These are phyloP conservation scores for Schizothorax lantsangensis DNA, from an alignment of 2,797 vertebrate species.

Conservation along the genomic window DNA sequence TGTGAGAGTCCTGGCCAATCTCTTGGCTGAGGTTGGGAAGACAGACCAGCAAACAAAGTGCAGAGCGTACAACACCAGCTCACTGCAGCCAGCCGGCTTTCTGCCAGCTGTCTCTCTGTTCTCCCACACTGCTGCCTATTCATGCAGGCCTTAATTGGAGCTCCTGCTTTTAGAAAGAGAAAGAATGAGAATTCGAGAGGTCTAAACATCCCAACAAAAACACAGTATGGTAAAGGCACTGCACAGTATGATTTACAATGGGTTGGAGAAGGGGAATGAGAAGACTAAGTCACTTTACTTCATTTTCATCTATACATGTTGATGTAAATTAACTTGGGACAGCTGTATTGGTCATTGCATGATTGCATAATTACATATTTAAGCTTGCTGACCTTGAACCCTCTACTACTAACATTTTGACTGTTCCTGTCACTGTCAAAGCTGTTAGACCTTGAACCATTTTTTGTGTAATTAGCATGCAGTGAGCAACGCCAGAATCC, in stretches of 20 bases:
- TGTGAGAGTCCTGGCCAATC: conserved; percentile 47
- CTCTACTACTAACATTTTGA: neutral
- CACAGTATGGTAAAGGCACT: neutral
- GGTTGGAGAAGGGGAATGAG: neutral
- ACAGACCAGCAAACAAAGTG: conserved; percentile 60
- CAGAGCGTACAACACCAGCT: conserved; percentile 48
- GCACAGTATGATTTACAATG: conserved; percentile 1
- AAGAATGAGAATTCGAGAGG: conserved; percentile 51
- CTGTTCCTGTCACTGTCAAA: conserved; percentile 14
- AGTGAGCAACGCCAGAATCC: neutral
- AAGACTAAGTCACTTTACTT: neutral
- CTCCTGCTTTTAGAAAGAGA: conserved; percentile 56
- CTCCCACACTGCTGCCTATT: conserved; percentile 47
- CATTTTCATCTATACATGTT: neutral
- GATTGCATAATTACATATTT: neutral
- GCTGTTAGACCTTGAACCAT: conserved; percentile 20
- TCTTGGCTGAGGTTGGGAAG: conserved; percentile 48
- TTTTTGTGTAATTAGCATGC: conserved; percentile 25
- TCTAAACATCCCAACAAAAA: conserved; percentile 23
- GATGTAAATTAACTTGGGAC: neutral
- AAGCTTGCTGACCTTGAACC: conserved; percentile 1
- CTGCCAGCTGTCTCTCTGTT: conserved; percentile 61
- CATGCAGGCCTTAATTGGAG: conserved; percentile 76
- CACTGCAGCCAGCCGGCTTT: conserved; percentile 62
- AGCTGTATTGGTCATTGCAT: neutral